A percentile compares a stretch with the other conserved stretches of the same genome.
These are phyloP conservation scores for Drosophila orosa DNA, from an alignment of 1,140 invertebrate species.

Conservation along the genomic window DNA sequence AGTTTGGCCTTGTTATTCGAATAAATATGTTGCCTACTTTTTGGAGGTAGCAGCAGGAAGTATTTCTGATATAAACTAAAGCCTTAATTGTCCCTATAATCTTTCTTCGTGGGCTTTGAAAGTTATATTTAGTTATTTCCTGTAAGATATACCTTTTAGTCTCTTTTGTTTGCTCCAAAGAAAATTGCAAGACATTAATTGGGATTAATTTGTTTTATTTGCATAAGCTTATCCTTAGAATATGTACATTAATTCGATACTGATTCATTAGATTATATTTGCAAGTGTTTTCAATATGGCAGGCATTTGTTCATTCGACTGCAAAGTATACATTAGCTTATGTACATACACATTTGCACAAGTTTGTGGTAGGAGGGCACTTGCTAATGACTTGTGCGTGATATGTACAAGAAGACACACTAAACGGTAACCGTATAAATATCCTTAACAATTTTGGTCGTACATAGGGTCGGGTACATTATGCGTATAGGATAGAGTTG, in stretches of 20 bases:
- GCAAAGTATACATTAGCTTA: slow-evolving; percentile 32
- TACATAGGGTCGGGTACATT: slow-evolving; percentile 30
- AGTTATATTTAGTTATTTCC: background rate
- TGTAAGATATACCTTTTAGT: background rate
- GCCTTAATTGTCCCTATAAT: background rate
- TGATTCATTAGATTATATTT: slow-evolving; percentile 37
- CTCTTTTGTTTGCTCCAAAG: background rate
- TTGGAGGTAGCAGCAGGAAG: background rate
- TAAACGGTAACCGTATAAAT: slow-evolving; percentile 37
- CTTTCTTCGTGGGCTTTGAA: background rate
- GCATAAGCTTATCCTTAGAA: slow-evolving; percentile 32
- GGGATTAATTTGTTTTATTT: slow-evolving; percentile 48
- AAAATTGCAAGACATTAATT: background rate
- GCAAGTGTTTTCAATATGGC: slow-evolving; percentile 48
- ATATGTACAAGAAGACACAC: slow-evolving; percentile 29
- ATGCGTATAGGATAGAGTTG: slow-evolving; percentile 43
- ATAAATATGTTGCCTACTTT: slow-evolving; percentile 7
- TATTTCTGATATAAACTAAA: background rate
- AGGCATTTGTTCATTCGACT: slow-evolving; percentile 45
- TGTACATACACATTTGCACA: slow-evolving; percentile 37
- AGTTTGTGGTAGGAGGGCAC: slow-evolving; percentile 42
- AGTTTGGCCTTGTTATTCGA: background rate
- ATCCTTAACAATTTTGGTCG: slow-evolving; percentile 49
- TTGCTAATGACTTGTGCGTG: slow-evolving; percentile 42
- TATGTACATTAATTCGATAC: slow-evolving; percentile 43